phyloP scores from a whole-genome alignment of 2,113 vertebrate species.

The Trogon melanurus region DNA sequence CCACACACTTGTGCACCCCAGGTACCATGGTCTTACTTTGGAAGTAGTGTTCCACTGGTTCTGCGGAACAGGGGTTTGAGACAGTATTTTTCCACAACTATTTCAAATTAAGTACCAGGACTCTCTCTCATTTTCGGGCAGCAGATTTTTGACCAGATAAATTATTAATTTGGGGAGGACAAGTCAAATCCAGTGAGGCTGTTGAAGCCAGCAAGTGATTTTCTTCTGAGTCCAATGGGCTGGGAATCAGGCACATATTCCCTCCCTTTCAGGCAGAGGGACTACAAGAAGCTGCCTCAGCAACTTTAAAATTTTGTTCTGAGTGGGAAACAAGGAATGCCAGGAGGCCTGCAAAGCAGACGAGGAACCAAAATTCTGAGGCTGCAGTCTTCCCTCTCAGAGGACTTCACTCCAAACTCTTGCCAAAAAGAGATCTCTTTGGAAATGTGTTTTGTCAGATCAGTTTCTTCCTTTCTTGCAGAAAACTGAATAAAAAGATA shows the following conservation, averaged over 20 bases:
- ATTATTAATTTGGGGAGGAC: background rate
- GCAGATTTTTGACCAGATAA: background rate
- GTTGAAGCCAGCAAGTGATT: background rate
- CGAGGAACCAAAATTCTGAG: background rate
- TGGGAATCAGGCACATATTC: background rate
- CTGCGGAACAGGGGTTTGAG: background rate
- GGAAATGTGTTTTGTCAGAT: background rate
- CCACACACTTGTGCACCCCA: background rate
- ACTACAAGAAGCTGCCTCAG: conserved; percentile 16
- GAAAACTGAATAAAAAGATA: background rate
- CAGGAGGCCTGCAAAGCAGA: conserved; percentile 12
- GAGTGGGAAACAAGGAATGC: background rate
- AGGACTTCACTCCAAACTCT: background rate
- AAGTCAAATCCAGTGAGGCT: background rate
- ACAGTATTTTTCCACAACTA: background rate
- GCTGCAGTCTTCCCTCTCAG: background rate
- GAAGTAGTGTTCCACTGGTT: background rate
- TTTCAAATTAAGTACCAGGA: background rate
- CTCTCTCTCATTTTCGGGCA: background rate
- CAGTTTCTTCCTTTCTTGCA: background rate
- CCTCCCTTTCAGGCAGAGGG: background rate
- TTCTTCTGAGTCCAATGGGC: background rate
- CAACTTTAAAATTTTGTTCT: conserved; percentile 14
- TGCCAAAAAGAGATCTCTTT: background rate
- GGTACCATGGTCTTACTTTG: background rate